These are phyloP conservation scores for Vombatus ursinus DNA, from an alignment of 2,113 vertebrate genomes.

Conservation along the genomic window DNA sequence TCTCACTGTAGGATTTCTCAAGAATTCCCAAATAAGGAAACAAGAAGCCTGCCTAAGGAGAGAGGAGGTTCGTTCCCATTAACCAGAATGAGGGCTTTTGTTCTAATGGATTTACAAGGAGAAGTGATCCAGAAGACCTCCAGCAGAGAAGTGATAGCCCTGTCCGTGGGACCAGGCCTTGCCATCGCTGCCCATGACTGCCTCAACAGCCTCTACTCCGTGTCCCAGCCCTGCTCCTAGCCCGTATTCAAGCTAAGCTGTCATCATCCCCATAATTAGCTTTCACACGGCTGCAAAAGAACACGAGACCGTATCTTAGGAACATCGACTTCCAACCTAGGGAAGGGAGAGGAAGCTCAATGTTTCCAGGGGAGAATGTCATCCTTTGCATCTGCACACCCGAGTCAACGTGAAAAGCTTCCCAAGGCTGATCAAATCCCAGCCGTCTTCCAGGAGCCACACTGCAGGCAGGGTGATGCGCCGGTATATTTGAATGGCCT, in stretches of 20 bases:
- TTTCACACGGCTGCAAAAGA: background rate
- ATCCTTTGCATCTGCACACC: background rate
- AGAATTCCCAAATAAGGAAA: too few species aligned
- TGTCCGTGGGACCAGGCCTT: background rate
- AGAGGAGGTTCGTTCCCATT: background rate
- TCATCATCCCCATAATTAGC: background rate
- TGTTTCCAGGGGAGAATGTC: constrained; percentile 41
- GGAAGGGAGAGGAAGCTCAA: constrained; percentile 63
- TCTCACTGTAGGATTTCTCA: too few species aligned
- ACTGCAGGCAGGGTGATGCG: too few species aligned
- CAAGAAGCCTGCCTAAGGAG: too few species aligned
- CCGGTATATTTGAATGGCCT: too few species aligned
- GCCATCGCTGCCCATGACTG: background rate
- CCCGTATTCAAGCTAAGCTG: background rate
- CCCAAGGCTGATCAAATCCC: background rate
- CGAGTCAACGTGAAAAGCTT: constrained; percentile 32
- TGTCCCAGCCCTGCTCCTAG: background rate
- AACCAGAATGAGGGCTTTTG: background rate
- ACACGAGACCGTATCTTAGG: background rate
- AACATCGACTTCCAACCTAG: constrained; percentile 12
- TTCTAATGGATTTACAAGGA: background rate
- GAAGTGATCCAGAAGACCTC: background rate
- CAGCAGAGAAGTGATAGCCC: background rate
- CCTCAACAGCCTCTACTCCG: background rate
- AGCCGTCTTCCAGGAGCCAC: background rate